Base-by-base conservation (phyloP, 2,113 vertebrate genomes). In the Sapayoa aenigma region DNA sequence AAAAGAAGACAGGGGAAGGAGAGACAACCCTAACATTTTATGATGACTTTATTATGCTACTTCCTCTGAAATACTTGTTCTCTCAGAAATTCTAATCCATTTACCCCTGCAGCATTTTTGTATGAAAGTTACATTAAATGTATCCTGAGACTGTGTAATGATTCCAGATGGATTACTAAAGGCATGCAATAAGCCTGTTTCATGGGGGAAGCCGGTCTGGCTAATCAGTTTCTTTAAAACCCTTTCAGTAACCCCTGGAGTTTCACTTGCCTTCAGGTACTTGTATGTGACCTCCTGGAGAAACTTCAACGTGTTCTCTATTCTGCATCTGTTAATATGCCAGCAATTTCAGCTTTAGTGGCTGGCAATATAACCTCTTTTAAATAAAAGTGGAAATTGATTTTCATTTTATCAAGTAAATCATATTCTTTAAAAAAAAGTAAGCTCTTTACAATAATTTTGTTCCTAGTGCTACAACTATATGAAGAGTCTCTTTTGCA, bases 171-270 rank as follows among this genome's bases (percentile, higher is more conserved):
- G 73, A 81, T 94, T 84, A 65, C 28, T 72, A 3, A 71, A 90
- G 56, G 28, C 39, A 20, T 9, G 16, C 79, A 71, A 20, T 74
- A 47, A 96, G 73, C 72, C 47, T 79, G 31, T 84, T 92, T 81
- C 72, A 71, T 59, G 78, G 47, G 67, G 53, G 25, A 90, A 85
- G 67, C 27, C 46, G 60, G 46, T 47, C 65, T 84, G 60, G 41
- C 35, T 95, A 65, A 92, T 89, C 76, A 88, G 73, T 23, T 89
- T 63, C 44, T 84, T 92, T 81, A 72, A 92, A 94, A 77, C 20
- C 47, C 35, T 74, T 13, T 78, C 44, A 31, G 76, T 72, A 94
- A 75, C 65, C 69, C 60, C 84, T 93, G 53, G 83, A 52, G 80
- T 63, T 91, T 88, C n/a, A 47, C 22, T 84, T 79, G 77, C 86